These are phyloP conservation scores for Caracal caracal DNA, from an alignment of 2,113 vertebrate genomes.

Conservation along the genomic window DNA sequence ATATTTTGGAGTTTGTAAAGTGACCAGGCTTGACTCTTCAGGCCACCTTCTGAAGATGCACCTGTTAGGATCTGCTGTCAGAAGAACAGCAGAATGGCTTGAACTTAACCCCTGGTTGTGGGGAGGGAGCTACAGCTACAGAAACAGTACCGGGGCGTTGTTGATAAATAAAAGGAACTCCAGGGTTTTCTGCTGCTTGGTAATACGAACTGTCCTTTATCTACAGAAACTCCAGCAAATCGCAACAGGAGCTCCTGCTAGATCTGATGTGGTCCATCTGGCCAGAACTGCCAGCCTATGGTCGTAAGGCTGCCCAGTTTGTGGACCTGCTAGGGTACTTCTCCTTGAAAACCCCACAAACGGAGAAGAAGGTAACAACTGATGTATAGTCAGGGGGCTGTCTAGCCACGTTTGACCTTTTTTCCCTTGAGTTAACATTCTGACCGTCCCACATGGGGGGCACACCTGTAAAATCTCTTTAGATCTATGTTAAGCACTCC, in stretches of 20 bases:
- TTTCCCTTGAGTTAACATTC: neutral
- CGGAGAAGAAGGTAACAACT: conserved; percentile 94
- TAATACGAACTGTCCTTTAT: conserved; percentile 27
- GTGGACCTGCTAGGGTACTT: conserved; percentile 98
- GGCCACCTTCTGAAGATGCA: neutral
- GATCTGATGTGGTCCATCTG: conserved; percentile 99
- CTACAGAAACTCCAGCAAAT: conserved; percentile 95
- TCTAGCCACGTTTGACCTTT: neutral
- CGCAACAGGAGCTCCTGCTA: conserved; percentile 96
- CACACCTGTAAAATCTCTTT: neutral
- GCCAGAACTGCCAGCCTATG: conserved; percentile 98
- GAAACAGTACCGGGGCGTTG: neutral
- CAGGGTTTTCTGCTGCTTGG: neutral
- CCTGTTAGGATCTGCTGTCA: neutral
- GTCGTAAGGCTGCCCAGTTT: conserved; percentile 98
- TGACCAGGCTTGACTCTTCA: neutral
- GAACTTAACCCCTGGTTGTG: neutral
- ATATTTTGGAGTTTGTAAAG: neutral
- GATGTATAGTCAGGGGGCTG: neutral
- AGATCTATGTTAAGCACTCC: neutral
- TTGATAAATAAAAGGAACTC: neutral
- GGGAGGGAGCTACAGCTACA: neutral
- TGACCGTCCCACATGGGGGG: no score
- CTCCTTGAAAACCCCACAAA: conserved; percentile 98
- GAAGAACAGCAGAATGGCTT: neutral